Evolutionary conservation across 2,888 invertebrate genomes (phyloP), one percentile per base, ranked within the genome.

Genomic region (Lepeophtheirus nordmannii): DNA sequence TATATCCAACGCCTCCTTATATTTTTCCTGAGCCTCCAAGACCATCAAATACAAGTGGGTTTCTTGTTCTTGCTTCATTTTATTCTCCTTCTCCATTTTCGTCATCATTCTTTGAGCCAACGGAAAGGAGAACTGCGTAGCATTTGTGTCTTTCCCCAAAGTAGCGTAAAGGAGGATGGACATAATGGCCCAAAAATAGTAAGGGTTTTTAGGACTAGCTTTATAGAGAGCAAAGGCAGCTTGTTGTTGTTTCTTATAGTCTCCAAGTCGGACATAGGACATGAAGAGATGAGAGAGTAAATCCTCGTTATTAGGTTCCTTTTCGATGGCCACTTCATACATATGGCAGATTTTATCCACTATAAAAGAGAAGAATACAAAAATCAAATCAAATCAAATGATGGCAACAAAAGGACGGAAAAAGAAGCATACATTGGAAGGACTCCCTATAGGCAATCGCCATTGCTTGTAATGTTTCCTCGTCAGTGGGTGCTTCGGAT

Each of bases 121-220:
- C 1, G 87, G 84, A 30, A 39, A 94, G 80, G 37, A 83, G 70
- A 96, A 82, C 69, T 81, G 82, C 71, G 77, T 76, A 1, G 81
- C 79, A 46, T 81, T 72, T 60, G 76, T 69, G 77, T 71, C 70
- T 40, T 72, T 71, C 22, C 70, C 59, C 58, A 23, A 39, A 12
- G 17, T 22, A 23, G 62, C 62, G 2, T 41, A 40, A 10, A 62
- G 57, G 37, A 58, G 17, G 11, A 64, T 41, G 3, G 64, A 57
- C 89, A 96, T 94, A 11, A 97, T 87, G 22, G 90, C 89, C 98
- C 97, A 98, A 75, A 92, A 94, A 75, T 93, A 94, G 75, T 97
- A 97, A 0, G 93, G 93, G 75, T 90, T 91, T 75, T 94, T 94
- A 2, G 89, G 87, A 72, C 86, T 86, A 11, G 68, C 67, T 79